These are phyloP conservation scores for Troilus luridus DNA, from an alignment of 2,888 invertebrate species.

Conservation along the genomic window DNA sequence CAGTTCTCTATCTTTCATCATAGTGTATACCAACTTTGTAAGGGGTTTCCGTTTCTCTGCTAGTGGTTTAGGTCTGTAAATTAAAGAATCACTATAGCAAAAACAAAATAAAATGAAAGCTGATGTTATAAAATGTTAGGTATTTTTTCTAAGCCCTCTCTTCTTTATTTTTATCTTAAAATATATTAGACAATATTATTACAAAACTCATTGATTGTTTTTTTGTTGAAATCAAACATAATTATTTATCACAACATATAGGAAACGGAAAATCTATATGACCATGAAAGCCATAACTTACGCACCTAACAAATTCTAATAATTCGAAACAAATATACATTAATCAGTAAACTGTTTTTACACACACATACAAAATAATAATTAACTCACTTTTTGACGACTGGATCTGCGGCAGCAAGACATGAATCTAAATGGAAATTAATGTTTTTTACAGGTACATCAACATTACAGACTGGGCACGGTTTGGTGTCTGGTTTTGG, in stretches of 20 bases:
- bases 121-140: background rate
- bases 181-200: no score
- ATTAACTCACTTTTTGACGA: slow-evolving; percentile 48
- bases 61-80: slow-evolving; percentile 65
- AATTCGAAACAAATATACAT: background rate
- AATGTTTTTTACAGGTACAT: slow-evolving; percentile 69
- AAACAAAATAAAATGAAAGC: background rate
- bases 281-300: background rate
- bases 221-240: no score
- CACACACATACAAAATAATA: background rate
- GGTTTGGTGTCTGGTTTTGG: slow-evolving; percentile 67
- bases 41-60: slow-evolving; percentile 69
- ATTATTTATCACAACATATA: no score
- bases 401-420: slow-evolving; percentile 68
- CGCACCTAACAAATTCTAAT: background rate
- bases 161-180: no score
- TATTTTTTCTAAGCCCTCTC: background rate
- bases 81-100: slow-evolving; percentile 37
- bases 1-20: slow-evolving; percentile 71
- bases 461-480: slow-evolving; percentile 72
- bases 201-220: no score
- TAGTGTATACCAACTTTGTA: slow-evolving; percentile 71
- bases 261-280: background rate
- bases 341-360: background rate
- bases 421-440: slow-evolving; percentile 72